Base-by-base conservation (phyloP, 2,113 vertebrate genomes). In the Grus americana region DNA sequence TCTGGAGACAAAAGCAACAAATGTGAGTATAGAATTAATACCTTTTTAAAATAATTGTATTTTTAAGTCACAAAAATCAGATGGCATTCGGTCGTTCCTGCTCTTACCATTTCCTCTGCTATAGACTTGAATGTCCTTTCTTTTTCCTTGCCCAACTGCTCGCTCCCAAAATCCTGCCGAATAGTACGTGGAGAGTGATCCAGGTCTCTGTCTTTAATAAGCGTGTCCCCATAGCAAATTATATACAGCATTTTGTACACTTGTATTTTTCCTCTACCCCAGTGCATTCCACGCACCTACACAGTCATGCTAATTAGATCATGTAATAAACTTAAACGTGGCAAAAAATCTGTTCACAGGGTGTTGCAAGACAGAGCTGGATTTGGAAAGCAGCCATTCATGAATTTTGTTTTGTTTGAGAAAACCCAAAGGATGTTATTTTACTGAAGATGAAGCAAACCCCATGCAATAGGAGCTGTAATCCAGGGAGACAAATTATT, bases 221-320 rank as follows among this genome's bases (percentile, higher is more conserved):
- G 68, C 1, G 5, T 5, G 21, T 73, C 79, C 86, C 78, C 86
- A 12, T 38, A 85, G 75, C 66, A 80, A 92, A 90, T 91, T 76
- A 40, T 59, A 36, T 74, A 91, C 46, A 72, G 84, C 76, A 32
- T 89, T 95, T 92, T 63, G 91, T 81, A 89, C 88, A 72, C 89
- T 96, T 81, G 84, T 87, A 24, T 63, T 89, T 92, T 92, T 65
- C 83, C 66, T 96, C 78, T 94, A 54, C 84, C 73, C 73, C 86
- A 58, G 54, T 73, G 92, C 97, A 95, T 96, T 96, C 96, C 96
- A 93, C 0, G 36, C 82, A 96, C 95, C 95, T 97, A 97, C 89
- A 94, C 84, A 96, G 85, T 90, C 91, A 90, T 23, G 29, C 93
- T 95, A 97, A 97, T 96, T 95, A 90, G 78, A 73, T 90, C 71